These are phyloP conservation scores for Podilymbus podiceps DNA, from an alignment of 2,113 vertebrate genomes.

Conservation along the genomic window DNA sequence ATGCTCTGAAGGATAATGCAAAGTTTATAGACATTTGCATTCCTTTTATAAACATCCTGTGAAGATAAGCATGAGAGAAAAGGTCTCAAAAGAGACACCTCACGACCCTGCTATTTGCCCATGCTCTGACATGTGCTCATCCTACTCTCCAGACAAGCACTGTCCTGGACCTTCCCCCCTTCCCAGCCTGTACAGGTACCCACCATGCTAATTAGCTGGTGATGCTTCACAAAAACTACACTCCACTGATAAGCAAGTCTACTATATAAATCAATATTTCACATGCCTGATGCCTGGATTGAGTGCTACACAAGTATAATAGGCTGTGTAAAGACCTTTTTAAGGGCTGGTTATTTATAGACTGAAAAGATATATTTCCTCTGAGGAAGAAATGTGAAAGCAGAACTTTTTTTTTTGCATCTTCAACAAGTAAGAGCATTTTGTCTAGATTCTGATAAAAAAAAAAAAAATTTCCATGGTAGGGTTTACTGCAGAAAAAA, in stretches of 20 bases:
- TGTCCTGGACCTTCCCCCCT: background rate
- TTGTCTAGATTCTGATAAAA: background rate
- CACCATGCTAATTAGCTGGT: background rate
- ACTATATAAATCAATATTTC: background rate
- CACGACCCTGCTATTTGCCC: accelerated
- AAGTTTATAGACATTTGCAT: background rate
- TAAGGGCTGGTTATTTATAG: conserved; percentile 7
- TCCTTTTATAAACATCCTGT: background rate
- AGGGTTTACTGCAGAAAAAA: background rate
- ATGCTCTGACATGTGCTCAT: background rate
- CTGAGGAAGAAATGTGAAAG: background rate
- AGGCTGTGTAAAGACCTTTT: background rate
- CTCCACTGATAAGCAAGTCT: background rate
- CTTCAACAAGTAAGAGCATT: background rate
- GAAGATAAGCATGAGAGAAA: background rate
- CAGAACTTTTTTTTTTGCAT: background rate
- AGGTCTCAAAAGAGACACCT: background rate
- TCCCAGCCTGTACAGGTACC: background rate
- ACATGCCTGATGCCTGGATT: background rate
- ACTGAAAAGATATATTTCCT: background rate
- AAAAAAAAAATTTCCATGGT: no score
- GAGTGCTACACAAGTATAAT: background rate
- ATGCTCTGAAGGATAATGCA: background rate
- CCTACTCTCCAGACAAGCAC: background rate
- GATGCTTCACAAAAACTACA: background rate